Base-by-base conservation (phyloP, 2,888 invertebrate species). In the Napeogenes inachia region DNA sequence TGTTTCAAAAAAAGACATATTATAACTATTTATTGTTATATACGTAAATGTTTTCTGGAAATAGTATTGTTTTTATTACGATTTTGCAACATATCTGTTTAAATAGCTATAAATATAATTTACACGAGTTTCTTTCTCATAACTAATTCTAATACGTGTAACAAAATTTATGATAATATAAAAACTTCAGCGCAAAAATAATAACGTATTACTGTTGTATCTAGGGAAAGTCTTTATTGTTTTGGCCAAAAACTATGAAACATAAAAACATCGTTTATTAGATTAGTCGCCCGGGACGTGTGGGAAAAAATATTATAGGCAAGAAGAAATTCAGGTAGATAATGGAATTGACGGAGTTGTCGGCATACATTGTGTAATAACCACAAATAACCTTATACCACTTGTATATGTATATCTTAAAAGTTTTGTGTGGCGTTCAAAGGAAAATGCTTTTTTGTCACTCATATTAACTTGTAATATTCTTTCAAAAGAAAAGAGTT, bases 191-290 rank as follows among this genome's bases (percentile, higher is more conserved):
- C 30, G 50, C 8, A 4, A 10, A 30, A 50, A 30, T 50, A 60
- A 53, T 53, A 53, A 57, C 13, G 45, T 45, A 42, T 45, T 42
- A 45, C 21, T 13, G 13, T 42, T 45, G 13, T n/a, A 33, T 12
- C 42, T 30, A 38, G 21, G 50, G 33, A n/a, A 42, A 45, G 42
- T 47, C 50, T 35, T 47, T 47, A 32, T 54, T 56, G 38, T 56
- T 21, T 46, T 46, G 35, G 46, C 33, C 35, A 56, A 35, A 50
- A 65, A 61, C 42, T 57, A 55, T 59, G 54, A 53, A 55, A 53
- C 45, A 55, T 50, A 61, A 57, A 62, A 53, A 54, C 53, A 54
- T 50, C 45, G 30, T 57, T 63, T 66, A 65, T 65, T 63, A 63
- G 57, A 63, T 63, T 65, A 59, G 45, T 33, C 54, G 54, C 60